These are phyloP conservation scores for Rhizoglyphus robini DNA, from an alignment of 1,140 invertebrate genomes.

Conservation along the genomic window DNA sequence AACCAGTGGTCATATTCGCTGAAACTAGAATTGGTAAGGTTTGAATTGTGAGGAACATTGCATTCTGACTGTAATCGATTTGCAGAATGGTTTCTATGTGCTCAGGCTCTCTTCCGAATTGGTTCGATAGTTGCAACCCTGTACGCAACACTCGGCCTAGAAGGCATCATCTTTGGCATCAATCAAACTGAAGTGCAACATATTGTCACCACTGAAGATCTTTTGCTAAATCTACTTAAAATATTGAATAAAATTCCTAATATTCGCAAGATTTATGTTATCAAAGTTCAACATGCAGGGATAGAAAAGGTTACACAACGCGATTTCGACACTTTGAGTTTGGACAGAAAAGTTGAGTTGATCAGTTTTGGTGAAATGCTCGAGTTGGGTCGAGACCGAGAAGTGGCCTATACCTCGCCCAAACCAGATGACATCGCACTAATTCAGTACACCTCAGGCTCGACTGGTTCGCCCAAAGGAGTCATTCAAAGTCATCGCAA, in stretches of 20 bases:
- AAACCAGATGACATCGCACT: constrained; percentile 56
- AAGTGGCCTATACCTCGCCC: constrained; percentile 28
- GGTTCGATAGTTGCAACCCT: constrained; percentile 66
- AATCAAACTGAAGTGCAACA: constrained; percentile 86
- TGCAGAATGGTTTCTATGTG: constrained; percentile 36
- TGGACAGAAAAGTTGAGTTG: constrained; percentile 48
- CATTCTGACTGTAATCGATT: neutral
- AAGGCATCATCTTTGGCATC: constrained; percentile 83
- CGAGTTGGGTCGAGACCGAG: constrained; percentile 34
- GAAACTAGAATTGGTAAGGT: constrained; percentile 66
- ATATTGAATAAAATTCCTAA: neutral
- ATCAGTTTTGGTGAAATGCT: constrained; percentile 46
- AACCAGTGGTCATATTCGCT: constrained; percentile 84
- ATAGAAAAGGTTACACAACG: neutral
- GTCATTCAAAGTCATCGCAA: constrained; percentile 25
- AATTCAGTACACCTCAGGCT: constrained; percentile 88
- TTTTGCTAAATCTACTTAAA: constrained; percentile 26
- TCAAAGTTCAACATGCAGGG: constrained; percentile 7
- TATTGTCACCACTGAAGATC: constrained; percentile 28
- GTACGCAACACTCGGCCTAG: constrained; percentile 88
- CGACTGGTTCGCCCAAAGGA: constrained; percentile 18
- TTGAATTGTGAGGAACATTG: neutral
- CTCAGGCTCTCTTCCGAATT: constrained; percentile 20
- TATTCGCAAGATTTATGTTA: constrained; percentile 19
- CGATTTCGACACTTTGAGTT: neutral